These are phyloP conservation scores for Noturus placidus DNA, from an alignment of 2,113 vertebrate genomes.

Conservation along the genomic window DNA sequence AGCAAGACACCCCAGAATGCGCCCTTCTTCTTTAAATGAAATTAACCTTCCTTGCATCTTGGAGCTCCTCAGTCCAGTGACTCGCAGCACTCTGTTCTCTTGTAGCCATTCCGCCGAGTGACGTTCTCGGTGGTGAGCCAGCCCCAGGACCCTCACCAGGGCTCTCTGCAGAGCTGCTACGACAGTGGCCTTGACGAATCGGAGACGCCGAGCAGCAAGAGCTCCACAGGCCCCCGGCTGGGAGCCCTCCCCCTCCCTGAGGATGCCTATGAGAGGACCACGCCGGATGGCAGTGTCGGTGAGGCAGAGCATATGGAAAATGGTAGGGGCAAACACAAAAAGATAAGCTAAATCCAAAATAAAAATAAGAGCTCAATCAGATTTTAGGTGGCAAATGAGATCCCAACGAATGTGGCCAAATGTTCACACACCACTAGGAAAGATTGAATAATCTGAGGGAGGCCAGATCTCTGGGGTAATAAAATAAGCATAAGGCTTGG, in stretches of 20 bases:
- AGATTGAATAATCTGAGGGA: conserved; percentile 8
- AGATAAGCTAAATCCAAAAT: conserved; percentile 47
- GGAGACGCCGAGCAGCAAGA: conserved; percentile 99
- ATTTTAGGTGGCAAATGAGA: conserved; percentile 23
- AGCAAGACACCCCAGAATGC: conserved; percentile 3
- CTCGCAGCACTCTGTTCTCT: conserved; percentile 95
- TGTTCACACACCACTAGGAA: conserved; percentile 35
- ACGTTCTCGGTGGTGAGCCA: conserved; percentile 99
- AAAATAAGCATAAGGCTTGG: not conserved
- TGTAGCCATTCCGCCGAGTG: conserved; percentile 99
- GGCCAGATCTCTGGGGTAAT: conserved; percentile 11
- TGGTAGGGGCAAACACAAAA: conserved; percentile 98
- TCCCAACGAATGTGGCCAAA: conserved; percentile 35
- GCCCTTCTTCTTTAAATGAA: not conserved
- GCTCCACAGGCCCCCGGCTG: conserved; percentile 97
- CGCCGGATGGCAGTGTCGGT: conserved; percentile 99
- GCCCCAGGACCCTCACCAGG: conserved; percentile 99
- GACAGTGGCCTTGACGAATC: conserved; percentile 99
- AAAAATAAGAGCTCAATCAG: conserved; percentile 27
- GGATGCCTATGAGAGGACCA: conserved; percentile 99
- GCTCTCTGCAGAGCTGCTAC: conserved; percentile 99
- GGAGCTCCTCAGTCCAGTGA: conserved; percentile 80
- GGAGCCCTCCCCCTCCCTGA: conserved; percentile 98
- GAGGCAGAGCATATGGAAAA: conserved; percentile 99
- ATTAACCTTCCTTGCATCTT: conserved; percentile 41